Evolutionary conservation across 1,140 invertebrate species (phyloP).

Genomic region (Hetaerina americana): DNA sequence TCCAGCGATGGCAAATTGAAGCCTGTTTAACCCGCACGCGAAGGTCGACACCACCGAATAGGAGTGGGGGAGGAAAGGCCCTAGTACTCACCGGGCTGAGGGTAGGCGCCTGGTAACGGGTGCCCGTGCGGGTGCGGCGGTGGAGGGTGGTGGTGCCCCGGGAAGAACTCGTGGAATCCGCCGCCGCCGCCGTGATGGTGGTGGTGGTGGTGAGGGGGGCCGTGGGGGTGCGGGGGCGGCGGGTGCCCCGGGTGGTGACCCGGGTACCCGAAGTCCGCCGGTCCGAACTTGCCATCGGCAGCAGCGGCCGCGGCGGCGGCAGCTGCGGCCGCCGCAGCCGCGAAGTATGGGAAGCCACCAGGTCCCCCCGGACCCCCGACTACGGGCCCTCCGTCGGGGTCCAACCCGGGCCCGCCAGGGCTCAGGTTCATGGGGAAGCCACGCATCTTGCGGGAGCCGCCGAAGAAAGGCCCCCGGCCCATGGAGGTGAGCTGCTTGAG

Average conservation of each 20-base stretch:
- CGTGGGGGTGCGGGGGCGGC: neutral
- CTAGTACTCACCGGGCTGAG: slow-evolving; percentile 9
- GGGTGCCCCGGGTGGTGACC: slow-evolving; percentile 45
- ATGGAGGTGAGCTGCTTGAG: slow-evolving; percentile 84
- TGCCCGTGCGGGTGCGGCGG: slow-evolving; percentile 40
- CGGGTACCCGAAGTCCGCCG: slow-evolving; percentile 65
- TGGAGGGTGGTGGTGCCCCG: slow-evolving; percentile 55
- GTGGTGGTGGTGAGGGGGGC: neutral
- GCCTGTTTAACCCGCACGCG: no score
- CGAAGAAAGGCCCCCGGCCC: slow-evolving; percentile 81
- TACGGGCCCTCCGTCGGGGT: slow-evolving; percentile 54
- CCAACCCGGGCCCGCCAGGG: slow-evolving; percentile 55
- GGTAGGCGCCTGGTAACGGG: slow-evolving; percentile 23
- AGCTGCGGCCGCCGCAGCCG: slow-evolving; percentile 25
- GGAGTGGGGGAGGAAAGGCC: no score
- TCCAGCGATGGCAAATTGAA: no score
- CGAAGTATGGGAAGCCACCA: slow-evolving; percentile 76
- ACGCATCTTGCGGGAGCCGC: slow-evolving; percentile 75
- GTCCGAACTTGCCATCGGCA: slow-evolving; percentile 62
- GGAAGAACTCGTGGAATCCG: slow-evolving; percentile 68
- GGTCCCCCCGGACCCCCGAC: slow-evolving; percentile 56
- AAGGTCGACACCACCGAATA: no score
- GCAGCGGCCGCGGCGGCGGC: neutral
- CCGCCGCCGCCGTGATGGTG: neutral
- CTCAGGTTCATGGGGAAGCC: slow-evolving; percentile 82